A percentile compares a stretch with the other conserved stretches of the same genome.
Conservation (phyloP, 2,113 vertebrate genomes). For the Python bivittatus region DNA sequence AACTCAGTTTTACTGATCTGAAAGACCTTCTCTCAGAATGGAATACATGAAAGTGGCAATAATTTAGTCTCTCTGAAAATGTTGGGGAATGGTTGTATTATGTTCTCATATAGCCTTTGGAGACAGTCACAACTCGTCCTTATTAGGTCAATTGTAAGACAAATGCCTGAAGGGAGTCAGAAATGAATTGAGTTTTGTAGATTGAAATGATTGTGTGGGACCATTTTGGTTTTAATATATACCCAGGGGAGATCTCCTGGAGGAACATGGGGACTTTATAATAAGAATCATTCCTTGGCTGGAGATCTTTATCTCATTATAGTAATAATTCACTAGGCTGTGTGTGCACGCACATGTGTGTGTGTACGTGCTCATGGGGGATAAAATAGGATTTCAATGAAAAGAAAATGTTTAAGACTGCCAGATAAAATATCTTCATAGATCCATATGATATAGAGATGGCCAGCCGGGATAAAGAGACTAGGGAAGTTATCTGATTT, state of each 20-base stretch:
- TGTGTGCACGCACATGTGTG: not conserved
- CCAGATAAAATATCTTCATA: conserved; percentile 56
- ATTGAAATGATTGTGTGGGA: conserved; percentile 62
- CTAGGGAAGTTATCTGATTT: conserved; percentile 37
- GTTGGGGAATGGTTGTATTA: conserved; percentile 26
- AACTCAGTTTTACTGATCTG: not conserved
- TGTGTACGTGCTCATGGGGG: conserved; percentile 24
- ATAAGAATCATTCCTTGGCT: conserved; percentile 65
- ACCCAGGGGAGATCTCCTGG: conserved; percentile 55
- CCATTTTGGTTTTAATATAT: conserved; percentile 63
- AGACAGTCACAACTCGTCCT: conserved; percentile 55
- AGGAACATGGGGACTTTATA: conserved; percentile 57
- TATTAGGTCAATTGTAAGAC: conserved; percentile 63
- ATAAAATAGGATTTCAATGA: conserved; percentile 40
- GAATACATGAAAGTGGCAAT: conserved; percentile 7
- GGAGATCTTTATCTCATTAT: conserved; percentile 66
- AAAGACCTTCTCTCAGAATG: conserved; percentile 42
- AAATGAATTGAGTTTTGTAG: conserved; percentile 66
- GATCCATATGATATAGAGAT: conserved; percentile 39
- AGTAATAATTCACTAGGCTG: conserved; percentile 58
- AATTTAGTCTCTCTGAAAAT: conserved; percentile 53
- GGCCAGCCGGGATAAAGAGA: conserved; percentile 63
- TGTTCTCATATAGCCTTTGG: conserved; percentile 50
- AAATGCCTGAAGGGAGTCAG: conserved; percentile 57
- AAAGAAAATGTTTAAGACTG: conserved; percentile 48